A percentile compares a stretch with the other conserved stretches of the same genome.
phyloP scores from a whole-genome alignment of 23 tunicate genomes.

The Clavelina lepadiformis region DNA sequence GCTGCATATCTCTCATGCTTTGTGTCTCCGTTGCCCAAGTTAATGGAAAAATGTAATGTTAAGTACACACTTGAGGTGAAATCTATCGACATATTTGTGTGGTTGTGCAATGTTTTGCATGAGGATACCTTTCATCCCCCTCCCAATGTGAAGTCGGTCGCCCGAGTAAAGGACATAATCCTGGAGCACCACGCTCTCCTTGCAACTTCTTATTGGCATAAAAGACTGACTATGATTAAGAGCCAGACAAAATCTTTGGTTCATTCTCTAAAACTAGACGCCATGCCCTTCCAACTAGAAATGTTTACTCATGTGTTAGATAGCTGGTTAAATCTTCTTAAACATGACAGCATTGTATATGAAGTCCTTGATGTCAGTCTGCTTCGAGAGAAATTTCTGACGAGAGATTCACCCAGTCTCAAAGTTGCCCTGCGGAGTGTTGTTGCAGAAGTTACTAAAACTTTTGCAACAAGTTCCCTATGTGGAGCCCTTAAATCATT shows the following conservation, averaged over 20 bases:
- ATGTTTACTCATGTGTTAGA: slow-evolving; percentile 35
- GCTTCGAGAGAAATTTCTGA: neutral
- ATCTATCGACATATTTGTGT: slow-evolving; percentile 4
- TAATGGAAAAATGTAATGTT: slow-evolving; percentile 39
- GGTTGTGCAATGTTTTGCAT: neutral
- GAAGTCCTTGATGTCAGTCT: slow-evolving; percentile 43
- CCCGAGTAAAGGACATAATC: neutral
- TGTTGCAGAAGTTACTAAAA: slow-evolving; percentile 12
- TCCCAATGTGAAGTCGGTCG: neutral
- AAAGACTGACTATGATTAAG: slow-evolving; percentile 27
- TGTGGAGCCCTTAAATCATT: slow-evolving; percentile 29
- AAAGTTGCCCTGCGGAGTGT: slow-evolving; percentile 4
- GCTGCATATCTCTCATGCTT: slow-evolving; percentile 41
- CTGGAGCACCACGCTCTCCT: slow-evolving; percentile 24
- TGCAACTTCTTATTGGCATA: slow-evolving; percentile 38
- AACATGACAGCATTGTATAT: neutral
- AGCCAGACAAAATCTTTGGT: slow-evolving; percentile 16
- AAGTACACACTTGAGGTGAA: slow-evolving; percentile 10
- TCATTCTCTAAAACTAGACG: neutral
- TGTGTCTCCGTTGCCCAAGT: slow-evolving; percentile 26
- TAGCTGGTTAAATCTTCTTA: slow-evolving; percentile 39
- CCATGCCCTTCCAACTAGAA: slow-evolving; percentile 26
- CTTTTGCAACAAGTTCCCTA: slow-evolving; percentile 20
- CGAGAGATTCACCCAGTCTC: neutral
- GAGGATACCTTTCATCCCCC: neutral